Conservation (phyloP, 2,797 vertebrate species). For the Florisuga fusca region DNA sequence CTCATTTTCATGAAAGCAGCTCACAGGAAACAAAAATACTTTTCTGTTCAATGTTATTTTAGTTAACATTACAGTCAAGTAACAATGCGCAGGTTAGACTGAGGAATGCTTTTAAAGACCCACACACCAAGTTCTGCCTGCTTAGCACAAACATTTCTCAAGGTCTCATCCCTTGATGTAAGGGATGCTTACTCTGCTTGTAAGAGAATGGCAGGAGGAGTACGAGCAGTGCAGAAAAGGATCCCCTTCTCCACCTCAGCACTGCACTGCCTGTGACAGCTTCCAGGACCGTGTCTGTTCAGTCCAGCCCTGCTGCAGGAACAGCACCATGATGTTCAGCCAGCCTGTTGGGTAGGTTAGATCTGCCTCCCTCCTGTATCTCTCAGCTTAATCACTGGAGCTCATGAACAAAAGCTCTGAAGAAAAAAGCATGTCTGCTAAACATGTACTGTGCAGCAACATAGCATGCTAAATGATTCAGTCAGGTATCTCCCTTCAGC, state of each 20-base stretch:
- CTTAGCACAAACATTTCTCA: fast-evolving
- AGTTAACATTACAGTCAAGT: not conserved
- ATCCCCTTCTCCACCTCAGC: not conserved
- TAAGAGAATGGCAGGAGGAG: fast-evolving
- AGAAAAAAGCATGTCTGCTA: not conserved
- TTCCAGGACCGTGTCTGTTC: not conserved
- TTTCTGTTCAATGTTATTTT: not conserved
- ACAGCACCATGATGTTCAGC: not conserved
- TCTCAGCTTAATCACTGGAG: not conserved
- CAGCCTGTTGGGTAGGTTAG: not conserved
- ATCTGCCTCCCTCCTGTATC: not conserved
- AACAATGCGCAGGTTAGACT: not conserved
- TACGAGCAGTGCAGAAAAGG: fast-evolving
- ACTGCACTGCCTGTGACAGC: fast-evolving
- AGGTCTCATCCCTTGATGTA: not conserved
- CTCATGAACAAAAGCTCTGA: not conserved
- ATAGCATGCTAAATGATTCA: not conserved
- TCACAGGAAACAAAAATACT: not conserved
- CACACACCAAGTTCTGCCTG: too few species aligned
- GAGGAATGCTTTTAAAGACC: not conserved
- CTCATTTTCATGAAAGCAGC: not conserved
- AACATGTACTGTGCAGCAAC: not conserved
- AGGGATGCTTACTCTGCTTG: not conserved
- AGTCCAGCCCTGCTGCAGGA: not conserved
- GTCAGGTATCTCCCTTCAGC: not conserved